Evolutionary conservation across 2,888 invertebrate genomes (phyloP).

Genomic region (Megastigmus dorsalis): DNA sequence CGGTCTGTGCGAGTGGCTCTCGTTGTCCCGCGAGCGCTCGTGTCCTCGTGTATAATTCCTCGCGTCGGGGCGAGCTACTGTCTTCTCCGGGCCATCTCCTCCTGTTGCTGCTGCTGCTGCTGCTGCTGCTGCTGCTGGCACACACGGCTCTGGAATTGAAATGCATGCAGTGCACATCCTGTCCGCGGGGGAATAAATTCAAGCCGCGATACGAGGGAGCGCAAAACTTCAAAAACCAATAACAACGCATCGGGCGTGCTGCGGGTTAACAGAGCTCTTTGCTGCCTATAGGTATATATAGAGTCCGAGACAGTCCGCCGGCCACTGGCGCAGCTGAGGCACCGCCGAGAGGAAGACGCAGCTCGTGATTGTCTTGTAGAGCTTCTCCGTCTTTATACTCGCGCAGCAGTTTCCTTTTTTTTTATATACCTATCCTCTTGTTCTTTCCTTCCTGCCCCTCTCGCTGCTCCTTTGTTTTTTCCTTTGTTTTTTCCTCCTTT

Average conservation of each 20-base stretch:
- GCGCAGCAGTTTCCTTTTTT: too few relatives aligned
- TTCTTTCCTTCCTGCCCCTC: neutral
- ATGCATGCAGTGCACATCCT: conserved; percentile 71
- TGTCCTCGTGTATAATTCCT: neutral
- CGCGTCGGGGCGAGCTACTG: too few relatives aligned
- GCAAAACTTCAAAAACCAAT: conserved; percentile 53
- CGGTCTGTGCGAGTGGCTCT: neutral
- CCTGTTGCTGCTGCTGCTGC: neutral
- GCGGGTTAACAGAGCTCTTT: conserved; percentile 25
- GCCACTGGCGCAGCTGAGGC: too few relatives aligned
- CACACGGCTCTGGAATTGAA: conserved; percentile 64
- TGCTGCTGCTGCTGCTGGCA: neutral
- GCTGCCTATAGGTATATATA: too few relatives aligned
- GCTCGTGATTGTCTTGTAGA: conserved; percentile 30
- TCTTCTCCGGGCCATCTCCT: too few relatives aligned
- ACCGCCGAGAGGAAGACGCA: too few relatives aligned
- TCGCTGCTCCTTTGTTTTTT: neutral
- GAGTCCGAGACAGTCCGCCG: too few relatives aligned
- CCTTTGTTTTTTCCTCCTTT: neutral
- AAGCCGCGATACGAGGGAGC: conserved; percentile 37
- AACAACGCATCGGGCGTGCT: conserved; percentile 20
- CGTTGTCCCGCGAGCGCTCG: too few relatives aligned
- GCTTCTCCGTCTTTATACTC: too few relatives aligned
- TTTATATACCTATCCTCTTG: too few relatives aligned
- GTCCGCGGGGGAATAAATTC: conserved; percentile 66